Evolutionary conservation across 2,113 vertebrate genomes (phyloP).

Genomic region (Xenus cinereus): DNA sequence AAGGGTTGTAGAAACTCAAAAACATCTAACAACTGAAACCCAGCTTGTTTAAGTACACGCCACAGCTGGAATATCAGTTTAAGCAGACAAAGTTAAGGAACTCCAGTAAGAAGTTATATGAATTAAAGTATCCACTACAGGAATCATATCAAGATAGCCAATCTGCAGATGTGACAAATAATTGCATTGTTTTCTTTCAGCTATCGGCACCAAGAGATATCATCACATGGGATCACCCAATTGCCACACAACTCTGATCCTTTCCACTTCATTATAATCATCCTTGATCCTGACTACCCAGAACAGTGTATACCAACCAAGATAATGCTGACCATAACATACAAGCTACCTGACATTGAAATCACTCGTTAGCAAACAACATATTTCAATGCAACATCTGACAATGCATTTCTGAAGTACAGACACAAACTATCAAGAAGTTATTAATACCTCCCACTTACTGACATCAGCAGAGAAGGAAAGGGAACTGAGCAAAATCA

Average conservation of each 20-base stretch:
- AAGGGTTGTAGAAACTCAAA: background rate
- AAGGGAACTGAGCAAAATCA: background rate
- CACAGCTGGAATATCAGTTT: background rate
- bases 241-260: too few relatives aligned
- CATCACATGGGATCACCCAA: background rate
- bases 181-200: background rate
- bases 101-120: background rate
- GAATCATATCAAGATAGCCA: background rate
- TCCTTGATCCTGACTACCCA: background rate
- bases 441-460: background rate
- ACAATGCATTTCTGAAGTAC: background rate
- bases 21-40: background rate
- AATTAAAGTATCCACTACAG: background rate
- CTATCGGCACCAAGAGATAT: background rate
- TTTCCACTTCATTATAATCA: background rate
- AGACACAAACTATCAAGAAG: background rate
- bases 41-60: background rate
- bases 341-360: background rate
- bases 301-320: rapidly evolving
- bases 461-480: background rate
- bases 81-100: background rate
- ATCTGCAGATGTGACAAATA: background rate
- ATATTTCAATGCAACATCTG: background rate
- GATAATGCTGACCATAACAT: too few relatives aligned
- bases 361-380: background rate